Base-by-base conservation (phyloP, 2,797 vertebrate genomes). In the Remorina albescens region DNA sequence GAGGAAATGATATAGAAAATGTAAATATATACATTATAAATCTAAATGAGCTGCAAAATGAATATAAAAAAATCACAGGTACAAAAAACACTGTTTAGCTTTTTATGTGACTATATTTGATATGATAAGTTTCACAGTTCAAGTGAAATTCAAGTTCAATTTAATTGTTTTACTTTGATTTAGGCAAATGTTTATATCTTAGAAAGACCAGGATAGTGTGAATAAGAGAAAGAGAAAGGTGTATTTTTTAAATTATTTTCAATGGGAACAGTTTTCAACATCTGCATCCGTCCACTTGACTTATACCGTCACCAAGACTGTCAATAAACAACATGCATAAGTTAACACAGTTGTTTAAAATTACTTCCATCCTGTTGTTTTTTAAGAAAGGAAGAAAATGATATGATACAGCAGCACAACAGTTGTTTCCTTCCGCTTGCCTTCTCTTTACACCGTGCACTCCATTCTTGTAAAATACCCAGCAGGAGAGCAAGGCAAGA, bases 401-500 rank as follows among this genome's bases (percentile, higher is more conserved):
- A 60, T 56, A 59, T 30, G 23, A 66, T 19, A 50, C 50, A 34
- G 36, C 4, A 8, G 25, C 8, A 15, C 12, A 23, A 2, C n/a
- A 26, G 6, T 32, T 50, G 25, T 87, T 84, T 69, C 71, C 49
- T 12, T 72, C 51, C 47, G 5, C 62, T 50, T 42, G 6, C 26
- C 47, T 54, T 67, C 26, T 39, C 44, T 49, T n/a, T 59, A 36
- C 50, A 65, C 9, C 2, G 46, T n/a, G 28, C 8, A 56, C 51
- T 61, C 47, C 13, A 6, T 36, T 65, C 63, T 41, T 57, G 50
- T 44, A 66, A 80, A 82, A 76, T 42, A 74, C 57, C 32, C 76
- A 66, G 72, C 75, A 58, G 76, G 67, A 80, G 21, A 81, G 81
- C 58, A 75, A 65, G 80, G 68, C 46, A 74, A 69, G 65, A 57